phyloP scores from a whole-genome alignment of 2,888 invertebrate genomes.

The Micoletzkya japonica region DNA sequence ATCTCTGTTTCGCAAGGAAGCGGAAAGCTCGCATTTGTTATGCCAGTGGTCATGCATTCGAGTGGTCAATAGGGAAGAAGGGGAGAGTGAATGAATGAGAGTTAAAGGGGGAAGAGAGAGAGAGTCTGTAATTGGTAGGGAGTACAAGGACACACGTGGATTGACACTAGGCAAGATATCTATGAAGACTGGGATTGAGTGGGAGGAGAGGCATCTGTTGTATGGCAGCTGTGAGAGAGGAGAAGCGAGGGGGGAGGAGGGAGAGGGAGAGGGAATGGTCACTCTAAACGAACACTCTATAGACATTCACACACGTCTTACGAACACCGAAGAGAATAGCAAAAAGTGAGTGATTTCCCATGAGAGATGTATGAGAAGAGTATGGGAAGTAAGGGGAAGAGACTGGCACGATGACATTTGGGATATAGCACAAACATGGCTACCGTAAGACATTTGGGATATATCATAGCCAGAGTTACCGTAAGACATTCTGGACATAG shows the following conservation, averaged over 20 bases:
- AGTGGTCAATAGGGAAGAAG: neutral
- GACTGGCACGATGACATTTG: too few relatives aligned
- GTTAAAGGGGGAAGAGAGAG: neutral
- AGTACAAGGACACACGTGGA: neutral
- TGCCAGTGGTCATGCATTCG: conserved; percentile 22
- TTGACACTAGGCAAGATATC: neutral
- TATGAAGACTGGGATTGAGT: neutral
- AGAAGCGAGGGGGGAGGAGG: conserved; percentile 1
- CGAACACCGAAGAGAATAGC: too few relatives aligned
- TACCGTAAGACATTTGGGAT: too few relatives aligned
- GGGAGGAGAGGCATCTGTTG: neutral
- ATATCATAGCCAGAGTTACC: too few relatives aligned
- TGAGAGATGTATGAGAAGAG: too few relatives aligned
- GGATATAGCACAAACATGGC: too few relatives aligned
- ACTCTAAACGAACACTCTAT: too few relatives aligned
- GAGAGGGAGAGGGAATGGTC: conserved; percentile 3
- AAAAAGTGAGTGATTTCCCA: too few relatives aligned
- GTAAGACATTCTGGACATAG: too few relatives aligned
- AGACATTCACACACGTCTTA: too few relatives aligned
- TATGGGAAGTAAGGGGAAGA: too few relatives aligned
- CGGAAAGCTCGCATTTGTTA: conserved; percentile 17
- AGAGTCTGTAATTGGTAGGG: neutral
- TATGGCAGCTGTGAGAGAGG: conserved; percentile 13
- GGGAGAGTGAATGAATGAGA: neutral
- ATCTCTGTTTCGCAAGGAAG: conserved; percentile 2